These are phyloP conservation scores for Cyclargus thomasi DNA, from an alignment of 1,140 invertebrate species.

Conservation along the genomic window DNA sequence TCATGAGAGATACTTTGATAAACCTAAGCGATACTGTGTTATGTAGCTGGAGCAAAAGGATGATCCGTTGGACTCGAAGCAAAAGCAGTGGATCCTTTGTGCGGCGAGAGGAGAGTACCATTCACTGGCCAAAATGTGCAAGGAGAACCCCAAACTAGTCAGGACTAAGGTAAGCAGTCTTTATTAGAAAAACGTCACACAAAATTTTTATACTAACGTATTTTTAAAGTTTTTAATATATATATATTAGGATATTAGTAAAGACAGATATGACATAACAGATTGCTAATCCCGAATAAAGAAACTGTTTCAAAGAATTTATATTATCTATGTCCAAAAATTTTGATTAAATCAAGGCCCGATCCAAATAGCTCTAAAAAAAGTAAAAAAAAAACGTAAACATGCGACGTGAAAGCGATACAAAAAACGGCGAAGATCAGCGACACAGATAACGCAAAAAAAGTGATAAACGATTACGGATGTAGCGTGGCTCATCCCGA, in stretches of 20 bases:
- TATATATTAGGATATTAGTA: too few species aligned
- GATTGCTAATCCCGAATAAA: neutral
- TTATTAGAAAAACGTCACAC: too few species aligned
- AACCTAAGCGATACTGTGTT: neutral
- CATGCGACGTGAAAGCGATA: constrained; percentile 17
- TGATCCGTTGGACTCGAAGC: constrained; percentile 78
- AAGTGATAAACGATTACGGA: constrained; percentile 66
- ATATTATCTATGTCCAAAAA: neutral
- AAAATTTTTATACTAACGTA: too few species aligned
- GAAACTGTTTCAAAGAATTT: neutral
- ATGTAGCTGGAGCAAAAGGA: constrained; percentile 57
- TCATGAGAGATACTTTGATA: too few species aligned
- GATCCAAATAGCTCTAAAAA: neutral
- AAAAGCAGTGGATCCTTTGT: constrained; percentile 89
- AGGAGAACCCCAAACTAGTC: constrained; percentile 86
- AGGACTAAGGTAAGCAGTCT: constrained; percentile 82
- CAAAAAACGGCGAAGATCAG: constrained; percentile 24
- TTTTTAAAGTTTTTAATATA: too few species aligned
- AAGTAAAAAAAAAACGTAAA: constrained; percentile 13
- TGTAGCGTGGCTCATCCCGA: constrained; percentile 50
- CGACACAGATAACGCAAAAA: constrained; percentile 39
- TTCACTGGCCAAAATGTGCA: constrained; percentile 85
- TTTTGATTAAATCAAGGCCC: neutral
- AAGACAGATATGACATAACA: too few species aligned
- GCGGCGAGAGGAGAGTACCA: constrained; percentile 90